Conservation (phyloP, 2,888 invertebrate genomes). For the Bombylius discolor region DNA sequence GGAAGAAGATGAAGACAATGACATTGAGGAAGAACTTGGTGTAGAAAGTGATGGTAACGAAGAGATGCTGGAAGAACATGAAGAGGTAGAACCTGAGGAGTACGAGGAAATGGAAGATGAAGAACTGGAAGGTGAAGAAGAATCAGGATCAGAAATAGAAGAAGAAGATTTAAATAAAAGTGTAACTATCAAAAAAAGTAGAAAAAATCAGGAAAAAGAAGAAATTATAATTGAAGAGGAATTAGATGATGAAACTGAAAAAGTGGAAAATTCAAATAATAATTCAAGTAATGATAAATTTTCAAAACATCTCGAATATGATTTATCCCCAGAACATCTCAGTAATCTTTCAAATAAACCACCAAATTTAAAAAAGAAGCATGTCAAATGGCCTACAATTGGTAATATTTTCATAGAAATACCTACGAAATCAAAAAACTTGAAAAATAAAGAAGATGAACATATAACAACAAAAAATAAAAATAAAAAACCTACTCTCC, state of each 20-base stretch:
- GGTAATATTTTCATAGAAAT: conserved; percentile 48
- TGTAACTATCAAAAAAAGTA: not conserved
- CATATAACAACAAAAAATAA: not conserved
- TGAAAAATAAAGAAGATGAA: conserved; percentile 18
- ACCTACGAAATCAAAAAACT: conserved; percentile 37
- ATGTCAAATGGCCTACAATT: conserved; percentile 47
- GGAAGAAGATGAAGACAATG: conserved; percentile 8
- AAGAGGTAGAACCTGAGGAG: not conserved
- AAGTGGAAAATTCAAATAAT: conserved; percentile 6
- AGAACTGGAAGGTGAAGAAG: not conserved
- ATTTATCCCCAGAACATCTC: conserved; percentile 50
- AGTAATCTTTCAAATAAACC: conserved; percentile 39
- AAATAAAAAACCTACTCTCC: conserved; percentile 35
- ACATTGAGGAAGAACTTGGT: not conserved
- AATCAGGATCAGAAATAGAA: conserved; percentile 2
- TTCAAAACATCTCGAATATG: conserved; percentile 51
- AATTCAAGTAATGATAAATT: conserved; percentile 44
- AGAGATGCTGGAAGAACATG: conserved; percentile 4
- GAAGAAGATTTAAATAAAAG: not conserved
- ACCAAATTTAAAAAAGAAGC: conserved; percentile 31
- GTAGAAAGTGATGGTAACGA: not conserved
- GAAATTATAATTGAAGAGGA: conserved; percentile 14
- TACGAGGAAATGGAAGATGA: conserved; percentile 11
- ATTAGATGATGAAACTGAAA: conserved; percentile 15
- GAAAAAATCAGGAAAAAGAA: conserved; percentile 11